Percentiles rank a stretch among this genome's conserved stretches.
These are phyloP conservation scores for Bradynema listronoti DNA, from an alignment of 1,140 invertebrate genomes.

Conservation along the genomic window DNA sequence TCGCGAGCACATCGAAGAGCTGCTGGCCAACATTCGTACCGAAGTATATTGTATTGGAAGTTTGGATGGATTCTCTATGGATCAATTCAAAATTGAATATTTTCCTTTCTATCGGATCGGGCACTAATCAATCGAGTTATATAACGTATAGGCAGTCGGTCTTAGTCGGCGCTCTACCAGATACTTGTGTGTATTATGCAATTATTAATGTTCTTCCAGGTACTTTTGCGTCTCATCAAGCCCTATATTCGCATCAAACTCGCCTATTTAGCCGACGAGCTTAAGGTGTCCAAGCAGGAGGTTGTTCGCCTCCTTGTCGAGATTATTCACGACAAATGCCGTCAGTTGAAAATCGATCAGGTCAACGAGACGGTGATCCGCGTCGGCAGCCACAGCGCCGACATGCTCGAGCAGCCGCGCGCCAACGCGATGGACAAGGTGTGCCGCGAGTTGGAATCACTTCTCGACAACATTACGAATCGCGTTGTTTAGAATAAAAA, in stretches of 20 bases:
- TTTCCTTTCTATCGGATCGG: too few relatives aligned
- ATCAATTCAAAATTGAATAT: too few relatives aligned
- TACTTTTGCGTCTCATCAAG: conserved; percentile 91
- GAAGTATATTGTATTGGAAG: conserved; percentile 60
- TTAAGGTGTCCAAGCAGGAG: conserved; percentile 90
- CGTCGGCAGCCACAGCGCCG: conserved; percentile 20
- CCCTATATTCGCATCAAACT: conserved; percentile 97
- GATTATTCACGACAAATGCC: conserved; percentile 88
- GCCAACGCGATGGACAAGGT: conserved; percentile 34
- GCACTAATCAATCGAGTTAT: neutral
- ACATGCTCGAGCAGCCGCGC: conserved; percentile 9
- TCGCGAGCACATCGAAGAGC: conserved; percentile 95
- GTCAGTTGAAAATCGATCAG: conserved; percentile 39
- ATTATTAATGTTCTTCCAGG: conserved; percentile 58
- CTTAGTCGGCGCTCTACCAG: conserved; percentile 66
- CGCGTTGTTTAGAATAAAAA: conserved; percentile 15
- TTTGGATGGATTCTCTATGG: conserved; percentile 1
- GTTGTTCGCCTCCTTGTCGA: conserved; percentile 95
- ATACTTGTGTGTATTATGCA: conserved; percentile 64
- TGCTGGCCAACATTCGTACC: conserved; percentile 87
- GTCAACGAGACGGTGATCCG: conserved; percentile 16
- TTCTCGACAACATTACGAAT: conserved; percentile 3
- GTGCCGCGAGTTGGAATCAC: conserved; percentile 23
- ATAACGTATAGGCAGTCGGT: neutral
- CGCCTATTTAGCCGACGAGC: conserved; percentile 90